Evolutionary conservation across 2,888 invertebrate species (phyloP).

Genomic region (Eulithis prunata): DNA sequence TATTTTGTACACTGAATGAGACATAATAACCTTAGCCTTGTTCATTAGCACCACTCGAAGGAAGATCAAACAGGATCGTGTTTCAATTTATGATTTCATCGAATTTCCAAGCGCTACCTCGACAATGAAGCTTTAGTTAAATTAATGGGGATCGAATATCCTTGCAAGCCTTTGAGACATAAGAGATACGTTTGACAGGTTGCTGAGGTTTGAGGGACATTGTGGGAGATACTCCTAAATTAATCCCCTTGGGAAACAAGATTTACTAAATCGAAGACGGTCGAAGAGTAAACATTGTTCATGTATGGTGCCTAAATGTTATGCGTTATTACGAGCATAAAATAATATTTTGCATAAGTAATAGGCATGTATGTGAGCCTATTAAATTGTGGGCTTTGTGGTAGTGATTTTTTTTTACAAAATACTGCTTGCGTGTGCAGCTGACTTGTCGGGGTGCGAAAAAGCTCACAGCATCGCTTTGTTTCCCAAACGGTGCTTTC

Average conservation of each 20-base stretch:
- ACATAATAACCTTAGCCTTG: constrained; percentile 43
- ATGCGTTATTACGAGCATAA: too few relatives aligned
- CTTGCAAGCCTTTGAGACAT: constrained; percentile 14
- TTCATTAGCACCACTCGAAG: constrained; percentile 65
- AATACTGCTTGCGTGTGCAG: too few relatives aligned
- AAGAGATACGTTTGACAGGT: neutral
- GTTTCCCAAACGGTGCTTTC: too few relatives aligned
- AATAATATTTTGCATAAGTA: too few relatives aligned
- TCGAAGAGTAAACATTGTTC: too few relatives aligned
- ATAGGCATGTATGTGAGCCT: too few relatives aligned
- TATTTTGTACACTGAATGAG: constrained; percentile 34
- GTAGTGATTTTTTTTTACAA: too few relatives aligned
- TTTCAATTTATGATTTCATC: constrained; percentile 67
- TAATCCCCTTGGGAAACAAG: neutral
- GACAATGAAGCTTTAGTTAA: constrained; percentile 37
- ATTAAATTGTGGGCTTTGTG: too few relatives aligned
- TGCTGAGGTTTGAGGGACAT: neutral
- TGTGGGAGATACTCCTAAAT: neutral
- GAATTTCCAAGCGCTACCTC: constrained; percentile 40
- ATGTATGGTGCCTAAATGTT: too few relatives aligned
- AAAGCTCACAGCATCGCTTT: too few relatives aligned
- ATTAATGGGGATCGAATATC: constrained; percentile 28
- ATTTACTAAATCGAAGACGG: too few relatives aligned
- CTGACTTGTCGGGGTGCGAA: too few relatives aligned
- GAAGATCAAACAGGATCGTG: constrained; percentile 52